Evolutionary conservation across 2,113 vertebrate genomes (phyloP), one percentile per base, ranked within the genome.

Genomic region (Gadus chalcogrammus): DNA sequence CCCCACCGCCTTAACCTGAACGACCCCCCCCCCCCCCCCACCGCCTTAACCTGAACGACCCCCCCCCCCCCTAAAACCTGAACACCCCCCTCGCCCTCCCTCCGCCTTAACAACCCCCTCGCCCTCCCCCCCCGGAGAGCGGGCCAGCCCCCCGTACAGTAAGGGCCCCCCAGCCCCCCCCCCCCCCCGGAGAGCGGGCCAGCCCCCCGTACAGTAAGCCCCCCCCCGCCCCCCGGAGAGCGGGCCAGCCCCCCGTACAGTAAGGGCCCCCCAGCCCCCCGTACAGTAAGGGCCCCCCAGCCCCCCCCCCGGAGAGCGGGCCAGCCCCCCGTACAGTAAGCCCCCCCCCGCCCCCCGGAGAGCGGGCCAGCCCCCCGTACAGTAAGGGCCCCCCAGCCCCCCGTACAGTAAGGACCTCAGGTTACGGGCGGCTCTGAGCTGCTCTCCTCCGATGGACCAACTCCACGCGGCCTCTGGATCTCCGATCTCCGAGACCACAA

Each of bases 391-490:
- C 24, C 20, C 20, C 20, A 24, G 24, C 24, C 24, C 24, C 24
- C 24, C 24, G 24, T 24, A 24, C 24, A 24, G 24, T 24, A 75
- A 58, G 73, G 15, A 66, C 69, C 67, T 74, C 24, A 70, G 28
- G 61, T 2, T 65, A 66, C 62, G 15, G 66, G 31, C 3, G 73
- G 77, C 59, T 74, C 62, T 5, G 71, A 79, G 82, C 81, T 24
- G 76, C 48, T 64, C 73, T 72, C 80, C 80, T 83, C 66, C 61
- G 71, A 89, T 75, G 94, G 95, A 97, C 95, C 95, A 95, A 94
- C 85, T 80, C 24, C 76, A 86, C 78, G 88, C 85, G 69, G 87
- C 78, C 85, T 89, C 87, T 76, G 56, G 70, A 68, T 68, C 70
- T 71, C 74, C 65, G 38, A 24, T 24, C 24, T 24, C 83, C 75